Conservation (phyloP, 1,140 invertebrate genomes). For the Chionoecetes opilio region DNA sequence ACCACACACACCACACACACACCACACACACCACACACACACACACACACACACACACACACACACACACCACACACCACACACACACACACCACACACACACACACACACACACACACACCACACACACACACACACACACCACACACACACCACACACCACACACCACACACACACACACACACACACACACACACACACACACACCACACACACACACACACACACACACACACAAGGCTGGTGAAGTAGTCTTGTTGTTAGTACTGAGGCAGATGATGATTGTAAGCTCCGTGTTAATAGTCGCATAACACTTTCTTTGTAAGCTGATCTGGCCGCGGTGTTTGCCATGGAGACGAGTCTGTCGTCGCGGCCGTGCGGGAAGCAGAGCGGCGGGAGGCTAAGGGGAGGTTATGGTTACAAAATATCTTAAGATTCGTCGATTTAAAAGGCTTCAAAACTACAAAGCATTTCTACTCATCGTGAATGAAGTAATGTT, state of each 20-base stretch:
- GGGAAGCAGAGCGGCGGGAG: not conserved
- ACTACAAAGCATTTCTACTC: no score
- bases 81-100: no score
- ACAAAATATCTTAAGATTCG: no score
- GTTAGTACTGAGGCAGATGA: not conserved
- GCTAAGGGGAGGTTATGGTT: no score
- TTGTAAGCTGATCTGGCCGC: not conserved
- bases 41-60: constrained; percentile 44
- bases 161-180: not conserved
- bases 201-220: constrained; percentile 22
- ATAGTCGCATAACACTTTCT: not conserved
- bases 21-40: no score
- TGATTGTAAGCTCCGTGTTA: not conserved
- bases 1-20: no score
- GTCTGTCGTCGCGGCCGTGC: not conserved
- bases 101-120: constrained; percentile 12
- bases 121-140: constrained; percentile 40
- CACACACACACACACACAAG: not conserved
- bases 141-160: constrained; percentile 37
- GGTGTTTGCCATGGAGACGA: not conserved
- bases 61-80: constrained; percentile 30
- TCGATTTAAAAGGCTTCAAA: no score
- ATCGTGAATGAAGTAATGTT: no score
- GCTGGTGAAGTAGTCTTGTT: not conserved
- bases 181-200: constrained; percentile 47